Evolutionary conservation across 2,113 vertebrate species (phyloP).

Genomic region (Electrona antarctica): DNA sequence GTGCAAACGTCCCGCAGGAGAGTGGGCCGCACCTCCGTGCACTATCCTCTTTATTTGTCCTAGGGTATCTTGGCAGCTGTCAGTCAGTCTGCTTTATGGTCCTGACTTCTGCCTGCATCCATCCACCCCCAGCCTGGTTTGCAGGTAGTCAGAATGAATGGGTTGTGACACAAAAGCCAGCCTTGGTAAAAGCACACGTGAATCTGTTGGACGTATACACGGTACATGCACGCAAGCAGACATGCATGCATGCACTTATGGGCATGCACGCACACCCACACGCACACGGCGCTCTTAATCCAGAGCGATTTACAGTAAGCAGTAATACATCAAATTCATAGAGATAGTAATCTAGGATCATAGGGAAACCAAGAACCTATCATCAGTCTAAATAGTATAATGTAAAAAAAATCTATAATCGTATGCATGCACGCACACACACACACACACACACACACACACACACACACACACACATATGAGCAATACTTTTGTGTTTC

Average conservation of each 20-base stretch:
- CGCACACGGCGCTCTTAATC: too few species aligned
- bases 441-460: neutral
- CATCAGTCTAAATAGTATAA: too few species aligned
- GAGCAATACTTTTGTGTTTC: neutral
- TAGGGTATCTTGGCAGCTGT: slow-evolving; percentile 54
- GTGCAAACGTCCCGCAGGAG: too few species aligned
- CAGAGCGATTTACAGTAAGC: too few species aligned
- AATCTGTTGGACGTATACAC: neutral
- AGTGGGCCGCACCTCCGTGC: too few species aligned
- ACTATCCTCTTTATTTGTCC: too few species aligned
- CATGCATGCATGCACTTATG: too few species aligned
- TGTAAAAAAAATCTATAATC: too few species aligned
- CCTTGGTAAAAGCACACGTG: slow-evolving; percentile 40
- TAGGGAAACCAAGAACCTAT: too few species aligned
- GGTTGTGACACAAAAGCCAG: slow-evolving; percentile 61
- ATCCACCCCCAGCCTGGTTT: slow-evolving; percentile 52
- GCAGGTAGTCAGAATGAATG: slow-evolving; percentile 49
- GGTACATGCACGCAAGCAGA: slow-evolving; percentile 45
- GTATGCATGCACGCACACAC: neutral
- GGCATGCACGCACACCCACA: slow-evolving; percentile 30
- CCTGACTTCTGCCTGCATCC: slow-evolving; percentile 25
- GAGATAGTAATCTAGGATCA: too few species aligned
- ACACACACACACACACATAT: slow-evolving; percentile 42
- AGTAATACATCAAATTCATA: too few species aligned
- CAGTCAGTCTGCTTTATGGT: slow-evolving; percentile 59